These are phyloP conservation scores for Rhabdomys dilectus DNA, from an alignment of 2,113 vertebrate genomes.

Conservation along the genomic window DNA sequence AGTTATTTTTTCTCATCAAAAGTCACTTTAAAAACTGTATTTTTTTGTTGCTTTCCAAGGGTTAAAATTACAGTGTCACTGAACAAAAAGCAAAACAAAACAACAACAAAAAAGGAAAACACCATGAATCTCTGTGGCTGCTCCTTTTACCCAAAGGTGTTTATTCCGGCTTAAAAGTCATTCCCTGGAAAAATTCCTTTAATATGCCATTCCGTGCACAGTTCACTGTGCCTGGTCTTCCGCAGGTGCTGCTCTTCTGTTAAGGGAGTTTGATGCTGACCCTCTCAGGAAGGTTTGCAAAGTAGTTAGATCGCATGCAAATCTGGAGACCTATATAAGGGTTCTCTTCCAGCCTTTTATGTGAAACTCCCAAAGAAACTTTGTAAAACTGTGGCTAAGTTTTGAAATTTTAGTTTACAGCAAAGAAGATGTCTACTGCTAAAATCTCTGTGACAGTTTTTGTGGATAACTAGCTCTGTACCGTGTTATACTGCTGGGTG, in stretches of 20 bases:
- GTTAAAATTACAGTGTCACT: constrained; percentile 61
- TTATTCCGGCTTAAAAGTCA: constrained; percentile 17
- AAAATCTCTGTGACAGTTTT: not conserved
- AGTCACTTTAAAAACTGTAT: constrained; percentile 24
- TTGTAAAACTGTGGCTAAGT: not conserved
- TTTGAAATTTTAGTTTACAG: constrained; percentile 18
- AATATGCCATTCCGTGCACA: not conserved
- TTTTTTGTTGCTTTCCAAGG: constrained; percentile 34
- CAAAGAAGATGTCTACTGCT: not conserved
- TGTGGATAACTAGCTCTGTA: not conserved
- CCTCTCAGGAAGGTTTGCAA: constrained; percentile 36
- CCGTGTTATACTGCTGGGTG: not conserved
- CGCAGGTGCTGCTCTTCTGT: not conserved
- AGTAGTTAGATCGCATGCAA: not conserved
- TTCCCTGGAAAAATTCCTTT: constrained; percentile 4
- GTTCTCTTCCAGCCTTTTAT: not conserved
- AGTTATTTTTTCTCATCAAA: not conserved
- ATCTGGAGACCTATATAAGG: not conserved
- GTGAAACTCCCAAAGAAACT: constrained; percentile 12
- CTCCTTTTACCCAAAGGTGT: constrained; percentile 61
- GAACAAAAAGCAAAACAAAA: constrained; percentile 53
- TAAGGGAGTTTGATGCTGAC: constrained; percentile 2
- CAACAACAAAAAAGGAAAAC: not conserved
- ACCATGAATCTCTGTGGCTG: constrained; percentile 34
- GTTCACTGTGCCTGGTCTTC: not conserved